A percentile compares a stretch with the other conserved stretches of the same genome.
Conservation (phyloP, 2,797 vertebrate species). For the Scarus forsteni region DNA sequence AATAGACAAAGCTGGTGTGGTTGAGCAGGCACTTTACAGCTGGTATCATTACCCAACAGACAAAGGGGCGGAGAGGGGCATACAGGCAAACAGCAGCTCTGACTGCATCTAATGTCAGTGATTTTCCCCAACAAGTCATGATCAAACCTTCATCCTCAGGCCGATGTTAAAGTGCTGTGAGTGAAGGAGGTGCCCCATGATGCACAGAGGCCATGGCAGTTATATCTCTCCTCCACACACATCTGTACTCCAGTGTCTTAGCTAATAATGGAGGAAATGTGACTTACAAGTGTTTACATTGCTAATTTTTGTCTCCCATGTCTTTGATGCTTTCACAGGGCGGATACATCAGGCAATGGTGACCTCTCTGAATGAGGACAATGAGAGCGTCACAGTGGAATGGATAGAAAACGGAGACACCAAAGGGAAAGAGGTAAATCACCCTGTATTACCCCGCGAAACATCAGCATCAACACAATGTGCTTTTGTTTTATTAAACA, state of each 20-base stretch:
- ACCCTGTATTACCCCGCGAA: constrained; percentile 35
- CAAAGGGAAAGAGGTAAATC: constrained; percentile 97
- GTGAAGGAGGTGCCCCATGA: too few relatives aligned
- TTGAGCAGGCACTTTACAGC: constrained; percentile 33
- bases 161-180: too few relatives aligned
- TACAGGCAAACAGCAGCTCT: constrained; percentile 46
- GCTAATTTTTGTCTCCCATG: constrained; percentile 36
- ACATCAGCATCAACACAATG: not conserved
- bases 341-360: constrained; percentile 99
- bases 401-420: constrained; percentile 99
- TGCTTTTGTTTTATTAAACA: constrained; percentile 51
- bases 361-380: constrained; percentile 96
- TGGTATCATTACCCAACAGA: constrained; percentile 37
- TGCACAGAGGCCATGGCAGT: too few relatives aligned
- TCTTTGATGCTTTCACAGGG: constrained; percentile 80
- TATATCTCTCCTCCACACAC: too few relatives aligned
- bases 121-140: constrained; percentile 38
- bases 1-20: constrained; percentile 39
- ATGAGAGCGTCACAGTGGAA: constrained; percentile 97
- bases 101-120: constrained; percentile 27
- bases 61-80: constrained; percentile 31
- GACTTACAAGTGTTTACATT: not conserved
- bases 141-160: constrained; percentile 17
- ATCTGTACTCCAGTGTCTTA: too few relatives aligned
- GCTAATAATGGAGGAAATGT: too few relatives aligned